Base-by-base conservation (phyloP, 2,888 invertebrate species). In the Gnatocerus cornutus region DNA sequence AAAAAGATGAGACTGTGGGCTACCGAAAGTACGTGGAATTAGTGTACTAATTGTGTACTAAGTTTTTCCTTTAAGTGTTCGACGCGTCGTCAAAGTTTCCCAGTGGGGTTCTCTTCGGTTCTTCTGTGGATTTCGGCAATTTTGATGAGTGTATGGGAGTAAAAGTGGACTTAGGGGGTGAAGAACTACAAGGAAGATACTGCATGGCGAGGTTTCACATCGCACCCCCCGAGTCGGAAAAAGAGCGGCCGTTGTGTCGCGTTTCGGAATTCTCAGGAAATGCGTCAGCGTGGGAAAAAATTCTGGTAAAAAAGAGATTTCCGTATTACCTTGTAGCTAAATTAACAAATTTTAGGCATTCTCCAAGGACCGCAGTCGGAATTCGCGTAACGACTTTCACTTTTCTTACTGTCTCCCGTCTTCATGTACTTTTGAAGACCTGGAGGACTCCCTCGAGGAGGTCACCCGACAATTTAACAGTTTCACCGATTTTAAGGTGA, bases 81-180 rank as follows among this genome's bases (percentile, higher is more conserved):
- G 92, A 92, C 77, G 88, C 92, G 1, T 89, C 90, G 16, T 90
- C 90, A 0, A 91, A 92, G 80, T 88, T 89, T n/a, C 89, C 91
- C 0, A 88, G 87, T 77, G 92, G 92, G 10, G 82, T 92, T 3
- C 87, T 91, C 12, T 89, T 87, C 69, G 92, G 91, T 1, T 88
- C 90, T 1, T 87, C 88, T 0, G 90, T 89, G 83, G 91, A 92
- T 69, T 86, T 92, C 69, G 92, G 92, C 0, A 91, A 92, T 83
- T 92, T 89, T 77, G 92, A 92, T 80, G 91, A 92, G 82, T 92
- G 92, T 76, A 83, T 91, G 9, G 76, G 81, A 68, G 80, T 84
- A 21, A 71, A 71, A 30, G 76, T 78, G 12, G 74, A 76, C 1
- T 21, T 76, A 0, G 63, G 70, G 1, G 56, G 72, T 2, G 69